These are phyloP conservation scores for Sphaeridia pumilis DNA, from an alignment of 2,888 invertebrate genomes.

Conservation along the genomic window DNA sequence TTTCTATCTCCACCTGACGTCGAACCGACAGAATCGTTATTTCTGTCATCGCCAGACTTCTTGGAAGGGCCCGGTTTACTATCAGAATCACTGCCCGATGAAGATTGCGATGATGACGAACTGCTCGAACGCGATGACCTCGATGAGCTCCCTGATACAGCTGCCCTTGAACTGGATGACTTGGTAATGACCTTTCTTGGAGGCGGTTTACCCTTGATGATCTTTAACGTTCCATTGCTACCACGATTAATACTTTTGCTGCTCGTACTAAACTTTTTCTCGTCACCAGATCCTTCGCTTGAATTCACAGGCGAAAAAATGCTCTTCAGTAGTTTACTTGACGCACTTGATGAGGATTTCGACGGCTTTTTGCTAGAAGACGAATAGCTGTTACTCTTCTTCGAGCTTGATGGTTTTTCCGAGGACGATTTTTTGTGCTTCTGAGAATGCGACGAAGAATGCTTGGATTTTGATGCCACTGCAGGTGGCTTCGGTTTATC, in stretches of 20 bases:
- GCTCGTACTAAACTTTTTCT: background rate
- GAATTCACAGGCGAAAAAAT: slow-evolving; percentile 72
- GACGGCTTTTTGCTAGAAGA: background rate
- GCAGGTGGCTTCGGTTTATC: slow-evolving; percentile 40
- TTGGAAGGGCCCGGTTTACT: background rate
- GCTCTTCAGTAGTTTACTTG: slow-evolving; percentile 39
- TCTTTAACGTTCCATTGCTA: background rate
- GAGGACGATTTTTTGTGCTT: slow-evolving; percentile 20
- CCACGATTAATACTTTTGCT: background rate
- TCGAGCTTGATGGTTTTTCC: background rate
- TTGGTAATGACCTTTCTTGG: background rate
- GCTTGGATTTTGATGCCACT: slow-evolving; percentile 37
- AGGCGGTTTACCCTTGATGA: background rate
- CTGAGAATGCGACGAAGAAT: slow-evolving; percentile 37
- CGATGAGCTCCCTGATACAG: background rate
- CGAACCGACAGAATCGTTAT: slow-evolving; percentile 8
- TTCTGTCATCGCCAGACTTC: background rate
- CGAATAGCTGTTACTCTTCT: too few relatives aligned
- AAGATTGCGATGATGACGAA: slow-evolving; percentile 6
- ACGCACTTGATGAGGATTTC: slow-evolving; percentile 2
- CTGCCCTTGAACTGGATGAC: background rate
- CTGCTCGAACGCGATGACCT: background rate
- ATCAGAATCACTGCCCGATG: slow-evolving; percentile 10
- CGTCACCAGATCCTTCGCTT: slow-evolving; percentile 43
- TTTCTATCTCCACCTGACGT: slow-evolving; percentile 6